Evolutionary conservation across 2,113 vertebrate genomes (phyloP).

Genomic region (Gasterosteus aculeatus): DNA sequence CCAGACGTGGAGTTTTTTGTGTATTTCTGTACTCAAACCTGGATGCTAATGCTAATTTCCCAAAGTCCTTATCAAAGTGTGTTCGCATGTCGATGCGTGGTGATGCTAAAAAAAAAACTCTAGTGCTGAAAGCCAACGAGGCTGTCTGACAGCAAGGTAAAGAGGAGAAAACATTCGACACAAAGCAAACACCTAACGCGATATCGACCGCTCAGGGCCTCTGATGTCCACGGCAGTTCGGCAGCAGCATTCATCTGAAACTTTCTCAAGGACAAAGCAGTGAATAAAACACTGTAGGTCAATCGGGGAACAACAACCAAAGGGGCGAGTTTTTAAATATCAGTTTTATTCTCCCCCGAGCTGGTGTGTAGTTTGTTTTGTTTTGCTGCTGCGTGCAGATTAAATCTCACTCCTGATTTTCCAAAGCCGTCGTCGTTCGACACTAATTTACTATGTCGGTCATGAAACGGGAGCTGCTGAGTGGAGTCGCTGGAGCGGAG

Average conservation of each 20-base stretch:
- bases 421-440: constrained; percentile 28
- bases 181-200: too few relatives aligned
- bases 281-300: background rate
- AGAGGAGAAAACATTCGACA: too few relatives aligned
- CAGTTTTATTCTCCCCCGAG: background rate
- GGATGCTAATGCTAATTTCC: too few relatives aligned
- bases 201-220: too few relatives aligned
- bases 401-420: constrained; percentile 27
- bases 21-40: too few relatives aligned
- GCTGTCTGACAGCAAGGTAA: too few relatives aligned
- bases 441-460: constrained; percentile 26
- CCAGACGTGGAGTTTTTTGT: too few relatives aligned
- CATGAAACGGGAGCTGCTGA: constrained; percentile 28
- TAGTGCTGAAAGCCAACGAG: too few relatives aligned
- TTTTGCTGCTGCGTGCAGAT: constrained; percentile 15
- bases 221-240: too few relatives aligned
- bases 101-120: too few relatives aligned
- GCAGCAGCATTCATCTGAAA: background rate
- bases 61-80: too few relatives aligned
- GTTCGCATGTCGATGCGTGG: too few relatives aligned
- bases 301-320: background rate
- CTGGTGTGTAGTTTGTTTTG: constrained; percentile 1
- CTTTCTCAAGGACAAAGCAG: background rate
- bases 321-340: constrained; percentile 1
- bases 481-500: constrained; percentile 1